Conservation (phyloP, 2,797 vertebrate genomes). For the Spinus olivaceus region DNA sequence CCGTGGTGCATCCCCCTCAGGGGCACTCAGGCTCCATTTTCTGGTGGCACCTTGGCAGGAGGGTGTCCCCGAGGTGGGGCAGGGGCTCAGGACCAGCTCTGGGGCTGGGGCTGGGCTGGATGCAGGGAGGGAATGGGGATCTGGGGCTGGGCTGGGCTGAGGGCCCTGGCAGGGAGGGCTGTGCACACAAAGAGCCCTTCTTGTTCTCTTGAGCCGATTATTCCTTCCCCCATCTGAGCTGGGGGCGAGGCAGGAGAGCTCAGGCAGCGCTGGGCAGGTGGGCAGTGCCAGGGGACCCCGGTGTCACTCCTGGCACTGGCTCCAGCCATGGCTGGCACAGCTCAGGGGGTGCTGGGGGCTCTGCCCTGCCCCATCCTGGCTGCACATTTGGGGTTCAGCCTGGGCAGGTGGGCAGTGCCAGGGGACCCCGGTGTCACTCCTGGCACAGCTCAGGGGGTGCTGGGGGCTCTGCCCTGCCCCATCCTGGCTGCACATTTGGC, state of each 20-base stretch:
- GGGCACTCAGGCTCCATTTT: rapidly evolving
- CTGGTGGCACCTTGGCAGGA: rapidly evolving
- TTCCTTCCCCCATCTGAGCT: background rate
- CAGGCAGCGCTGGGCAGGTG: background rate
- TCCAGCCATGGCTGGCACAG: no score
- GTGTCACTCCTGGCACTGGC: background rate
- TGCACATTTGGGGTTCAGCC: rapidly evolving
- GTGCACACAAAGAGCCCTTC: background rate
- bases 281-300: background rate
- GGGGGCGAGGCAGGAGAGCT: background rate
- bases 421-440: background rate
- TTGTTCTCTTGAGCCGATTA: constrained; percentile 30
- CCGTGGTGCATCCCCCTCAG: rapidly evolving
- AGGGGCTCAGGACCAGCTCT: rapidly evolving
- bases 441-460: rapidly evolving
- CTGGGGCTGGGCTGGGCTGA: background rate
- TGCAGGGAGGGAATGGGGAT: background rate
- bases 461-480: background rate
- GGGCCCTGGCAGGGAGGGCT: background rate
- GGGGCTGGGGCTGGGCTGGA: background rate
- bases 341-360: background rate
- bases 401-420: background rate
- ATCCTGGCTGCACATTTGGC: rapidly evolving
- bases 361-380: background rate
- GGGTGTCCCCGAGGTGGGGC: rapidly evolving